Evolutionary conservation across 1,140 invertebrate genomes (phyloP).

Genomic region (Drosophila oshimai): DNA sequence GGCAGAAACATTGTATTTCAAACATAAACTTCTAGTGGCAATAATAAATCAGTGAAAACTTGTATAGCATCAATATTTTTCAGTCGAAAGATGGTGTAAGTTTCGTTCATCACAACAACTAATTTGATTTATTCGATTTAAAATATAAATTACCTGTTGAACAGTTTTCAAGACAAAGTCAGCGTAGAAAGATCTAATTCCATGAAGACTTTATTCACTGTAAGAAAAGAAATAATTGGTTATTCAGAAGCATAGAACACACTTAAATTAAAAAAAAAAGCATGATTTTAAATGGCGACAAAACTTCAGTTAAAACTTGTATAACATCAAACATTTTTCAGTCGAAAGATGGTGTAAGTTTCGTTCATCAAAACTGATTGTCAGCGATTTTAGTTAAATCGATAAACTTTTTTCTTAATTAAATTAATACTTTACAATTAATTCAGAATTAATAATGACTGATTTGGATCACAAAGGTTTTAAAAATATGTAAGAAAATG

Average conservation of each 20-base stretch:
- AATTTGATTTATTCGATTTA: neutral
- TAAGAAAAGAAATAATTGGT: neutral
- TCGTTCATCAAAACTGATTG: neutral
- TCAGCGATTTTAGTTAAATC: no score
- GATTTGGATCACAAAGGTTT: conserved; percentile 71
- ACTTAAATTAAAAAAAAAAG: no score
- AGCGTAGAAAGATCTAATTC: no score
- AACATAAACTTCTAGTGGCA: no score
- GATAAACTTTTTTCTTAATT: no score
- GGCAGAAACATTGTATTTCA: no score
- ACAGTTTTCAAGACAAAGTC: no score
- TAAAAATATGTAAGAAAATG: conserved; percentile 80
- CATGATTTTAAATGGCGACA: no score
- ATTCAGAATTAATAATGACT: conserved; percentile 59
- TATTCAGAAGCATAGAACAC: neutral
- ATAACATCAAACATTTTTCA: neutral
- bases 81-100: conserved; percentile 5
- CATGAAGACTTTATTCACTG: neutral
- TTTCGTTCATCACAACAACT: neutral
- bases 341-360: neutral
- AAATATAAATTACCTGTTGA: neutral
- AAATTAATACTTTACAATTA: no score
- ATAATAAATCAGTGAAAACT: no score
- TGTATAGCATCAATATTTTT: neutral
- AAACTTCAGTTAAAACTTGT: neutral